Conservation (phyloP, 1,140 invertebrate genomes). For the Hypsibius dujardini region DNA sequence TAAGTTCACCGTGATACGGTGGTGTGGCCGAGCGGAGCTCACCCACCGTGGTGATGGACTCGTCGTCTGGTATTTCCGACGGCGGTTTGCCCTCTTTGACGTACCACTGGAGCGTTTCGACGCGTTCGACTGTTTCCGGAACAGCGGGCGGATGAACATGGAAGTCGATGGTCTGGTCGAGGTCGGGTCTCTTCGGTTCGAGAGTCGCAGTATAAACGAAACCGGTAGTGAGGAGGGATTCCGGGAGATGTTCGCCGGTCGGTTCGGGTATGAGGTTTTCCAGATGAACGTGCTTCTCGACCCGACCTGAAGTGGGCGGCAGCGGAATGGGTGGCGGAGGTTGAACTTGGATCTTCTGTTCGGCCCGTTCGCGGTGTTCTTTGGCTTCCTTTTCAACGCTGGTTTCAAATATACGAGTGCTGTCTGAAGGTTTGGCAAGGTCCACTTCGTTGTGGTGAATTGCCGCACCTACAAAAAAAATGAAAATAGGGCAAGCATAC, state of each 20-base stretch:
- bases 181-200: constrained; percentile 4
- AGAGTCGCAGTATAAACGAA: neutral
- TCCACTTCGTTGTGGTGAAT: neutral
- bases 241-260: neutral
- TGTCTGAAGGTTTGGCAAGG: too few relatives aligned
- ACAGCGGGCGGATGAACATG: neutral
- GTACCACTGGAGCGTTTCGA: constrained; percentile 9
- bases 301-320: constrained; percentile 15
- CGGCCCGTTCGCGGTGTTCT: neutral
- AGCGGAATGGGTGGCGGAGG: neutral
- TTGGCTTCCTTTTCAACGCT: neutral
- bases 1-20: neutral
- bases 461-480: neutral
- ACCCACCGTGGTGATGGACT: neutral
- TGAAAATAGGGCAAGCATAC: too few relatives aligned
- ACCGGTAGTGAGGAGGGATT: neutral
- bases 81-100: neutral
- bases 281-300: constrained; percentile 13
- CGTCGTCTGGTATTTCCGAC: neutral
- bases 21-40: neutral
- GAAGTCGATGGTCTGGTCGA: neutral
- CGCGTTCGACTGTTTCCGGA: neutral
- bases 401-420: neutral
- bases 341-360: neutral
- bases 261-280: constrained; percentile 3